phyloP scores from a whole-genome alignment of 2,888 invertebrate genomes.

The Alloscopus bannaensis region DNA sequence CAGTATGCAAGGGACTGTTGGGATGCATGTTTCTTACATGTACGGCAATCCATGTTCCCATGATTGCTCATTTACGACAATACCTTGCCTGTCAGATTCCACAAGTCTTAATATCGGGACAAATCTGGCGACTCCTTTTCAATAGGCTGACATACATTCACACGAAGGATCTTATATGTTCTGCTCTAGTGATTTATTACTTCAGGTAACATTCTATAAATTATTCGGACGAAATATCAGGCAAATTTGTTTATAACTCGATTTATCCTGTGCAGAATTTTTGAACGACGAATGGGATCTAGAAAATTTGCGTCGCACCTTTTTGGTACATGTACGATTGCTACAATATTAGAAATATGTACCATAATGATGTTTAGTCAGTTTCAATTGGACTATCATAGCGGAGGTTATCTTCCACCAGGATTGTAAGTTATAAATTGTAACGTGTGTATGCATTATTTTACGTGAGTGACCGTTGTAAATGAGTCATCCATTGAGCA shows the following conservation, averaged over 20 bases:
- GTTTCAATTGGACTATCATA: conserved; percentile 75
- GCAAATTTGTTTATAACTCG: not conserved
- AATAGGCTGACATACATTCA: conserved; percentile 77
- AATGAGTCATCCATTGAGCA: too few relatives aligned
- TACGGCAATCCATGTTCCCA: conserved; percentile 76
- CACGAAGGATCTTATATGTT: conserved; percentile 78
- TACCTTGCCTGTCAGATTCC: conserved; percentile 76
- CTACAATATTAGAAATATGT: conserved; percentile 76
- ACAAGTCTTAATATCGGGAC: conserved; percentile 74
- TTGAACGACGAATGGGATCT: conserved; percentile 78
- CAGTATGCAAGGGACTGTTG: conserved; percentile 77
- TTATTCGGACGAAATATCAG: not conserved
- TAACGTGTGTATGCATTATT: not conserved
- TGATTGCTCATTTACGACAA: conserved; percentile 75
- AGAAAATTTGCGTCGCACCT: conserved; percentile 77
- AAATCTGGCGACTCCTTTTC: conserved; percentile 70
- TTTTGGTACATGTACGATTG: conserved; percentile 76
- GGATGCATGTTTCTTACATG: conserved; percentile 77
- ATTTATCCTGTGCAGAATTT: conserved; percentile 74
- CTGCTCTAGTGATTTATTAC: conserved; percentile 77
- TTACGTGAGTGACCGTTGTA: conserved; percentile 10
- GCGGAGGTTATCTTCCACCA: conserved; percentile 75
- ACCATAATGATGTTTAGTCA: conserved; percentile 75
- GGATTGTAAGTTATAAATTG: conserved; percentile 77
- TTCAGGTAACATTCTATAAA: conserved; percentile 75